Percentiles rank a stretch among this genome's conserved stretches.
Evolutionary conservation across 2,113 vertebrate species (phyloP).

Genomic region (Scomber japonicus): DNA sequence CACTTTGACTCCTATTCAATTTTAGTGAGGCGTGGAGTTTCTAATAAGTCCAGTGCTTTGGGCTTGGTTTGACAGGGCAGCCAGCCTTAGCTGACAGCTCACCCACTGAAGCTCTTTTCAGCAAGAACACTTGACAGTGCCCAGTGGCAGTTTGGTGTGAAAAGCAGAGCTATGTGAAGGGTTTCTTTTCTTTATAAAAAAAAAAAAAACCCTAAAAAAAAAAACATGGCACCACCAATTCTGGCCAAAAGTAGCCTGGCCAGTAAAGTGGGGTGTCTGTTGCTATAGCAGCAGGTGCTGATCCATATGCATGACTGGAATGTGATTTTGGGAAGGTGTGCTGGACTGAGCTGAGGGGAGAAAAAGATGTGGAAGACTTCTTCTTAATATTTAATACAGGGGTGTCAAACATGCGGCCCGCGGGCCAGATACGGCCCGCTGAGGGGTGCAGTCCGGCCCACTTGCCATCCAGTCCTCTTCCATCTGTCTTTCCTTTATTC

Average conservation of each 20-base stretch:
- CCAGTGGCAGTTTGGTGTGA: slow-evolving; percentile 43
- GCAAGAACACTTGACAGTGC: slow-evolving; percentile 42
- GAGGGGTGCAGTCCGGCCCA: no score
- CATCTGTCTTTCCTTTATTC: no score
- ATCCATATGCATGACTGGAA: slow-evolving; percentile 41
- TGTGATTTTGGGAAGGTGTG: slow-evolving; percentile 23
- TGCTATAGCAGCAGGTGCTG: slow-evolving; percentile 59
- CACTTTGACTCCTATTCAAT: slow-evolving; percentile 38
- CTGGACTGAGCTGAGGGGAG: not conserved
- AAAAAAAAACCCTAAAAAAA: no score
- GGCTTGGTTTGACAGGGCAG: slow-evolving; percentile 49
- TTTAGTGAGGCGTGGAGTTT: slow-evolving; percentile 37
- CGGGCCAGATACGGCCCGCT: no score
- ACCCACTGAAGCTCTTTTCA: slow-evolving; percentile 46
- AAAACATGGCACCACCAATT: slow-evolving; percentile 14
- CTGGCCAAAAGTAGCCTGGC: slow-evolving; percentile 35
- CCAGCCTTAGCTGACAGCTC: slow-evolving; percentile 50
- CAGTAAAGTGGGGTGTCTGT: slow-evolving; percentile 10
- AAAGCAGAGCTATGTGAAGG: slow-evolving; percentile 40
- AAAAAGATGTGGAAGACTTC: not conserved
- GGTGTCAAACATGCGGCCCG: no score
- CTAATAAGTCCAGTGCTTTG: slow-evolving; percentile 54
- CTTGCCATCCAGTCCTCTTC: no score
- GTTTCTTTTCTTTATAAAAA: slow-evolving; percentile 3
- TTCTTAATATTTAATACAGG: not conserved